These are phyloP conservation scores for Silurus aristotelis DNA, from an alignment of 2,797 vertebrate genomes.

Conservation along the genomic window DNA sequence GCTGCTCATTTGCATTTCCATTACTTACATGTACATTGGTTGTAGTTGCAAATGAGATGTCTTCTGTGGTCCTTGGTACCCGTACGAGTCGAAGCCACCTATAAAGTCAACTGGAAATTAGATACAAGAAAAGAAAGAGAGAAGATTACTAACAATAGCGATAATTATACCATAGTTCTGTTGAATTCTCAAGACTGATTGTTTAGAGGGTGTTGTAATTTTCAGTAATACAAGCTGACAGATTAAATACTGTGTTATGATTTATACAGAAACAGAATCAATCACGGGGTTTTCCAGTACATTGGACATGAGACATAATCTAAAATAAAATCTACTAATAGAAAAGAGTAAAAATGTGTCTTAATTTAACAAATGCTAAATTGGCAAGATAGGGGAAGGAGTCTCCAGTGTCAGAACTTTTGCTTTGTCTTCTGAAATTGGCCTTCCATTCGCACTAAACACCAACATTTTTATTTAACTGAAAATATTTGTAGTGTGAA, in stretches of 20 bases:
- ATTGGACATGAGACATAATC: neutral
- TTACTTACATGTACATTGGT: conserved; percentile 98
- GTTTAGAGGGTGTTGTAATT: neutral
- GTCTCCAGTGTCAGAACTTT: neutral
- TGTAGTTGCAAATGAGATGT: conserved; percentile 98
- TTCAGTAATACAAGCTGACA: neutral
- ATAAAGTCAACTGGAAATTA: conserved; percentile 93
- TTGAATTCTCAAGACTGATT: neutral
- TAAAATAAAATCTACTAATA: neutral
- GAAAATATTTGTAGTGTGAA: too few species aligned
- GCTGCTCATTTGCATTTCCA: conserved; percentile 18
- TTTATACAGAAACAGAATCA: neutral
- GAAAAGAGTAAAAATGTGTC: neutral
- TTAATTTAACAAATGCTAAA: neutral
- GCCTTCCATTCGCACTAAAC: too few species aligned
- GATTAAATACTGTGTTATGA: neutral
- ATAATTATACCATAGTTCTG: neutral
- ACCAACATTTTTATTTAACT: too few species aligned
- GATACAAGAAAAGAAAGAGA: neutral
- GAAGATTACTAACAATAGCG: neutral
- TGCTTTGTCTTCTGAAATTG: neutral
- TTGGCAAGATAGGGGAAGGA: neutral
- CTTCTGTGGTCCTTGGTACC: conserved; percentile 99
- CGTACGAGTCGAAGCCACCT: conserved; percentile 98
- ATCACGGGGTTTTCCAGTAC: neutral